Conservation (phyloP, 2,113 vertebrate species). For the Phylloscopus whistleri region DNA sequence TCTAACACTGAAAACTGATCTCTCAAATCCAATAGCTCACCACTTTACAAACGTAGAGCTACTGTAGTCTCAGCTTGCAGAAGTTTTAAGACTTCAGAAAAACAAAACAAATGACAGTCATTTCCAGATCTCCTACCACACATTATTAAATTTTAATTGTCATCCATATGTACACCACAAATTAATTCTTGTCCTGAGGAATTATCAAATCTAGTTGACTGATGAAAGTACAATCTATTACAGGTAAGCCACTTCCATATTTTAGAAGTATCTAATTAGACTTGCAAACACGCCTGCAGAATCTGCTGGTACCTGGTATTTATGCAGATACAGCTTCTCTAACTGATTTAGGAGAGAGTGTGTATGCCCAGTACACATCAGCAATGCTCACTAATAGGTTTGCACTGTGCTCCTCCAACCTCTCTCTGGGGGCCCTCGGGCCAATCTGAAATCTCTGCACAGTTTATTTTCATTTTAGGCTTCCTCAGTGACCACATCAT, state of each 20-base stretch:
- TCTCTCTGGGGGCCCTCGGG: background rate
- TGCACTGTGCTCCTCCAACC: background rate
- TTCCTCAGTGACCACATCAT: background rate
- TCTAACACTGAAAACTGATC: background rate
- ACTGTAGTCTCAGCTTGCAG: background rate
- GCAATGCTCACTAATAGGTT: background rate
- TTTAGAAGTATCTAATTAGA: background rate
- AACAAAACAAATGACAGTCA: background rate
- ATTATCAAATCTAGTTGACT: background rate
- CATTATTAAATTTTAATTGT: background rate
- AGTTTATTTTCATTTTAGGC: background rate
- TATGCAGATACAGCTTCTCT: background rate
- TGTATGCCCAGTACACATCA: background rate
- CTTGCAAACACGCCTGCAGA: background rate
- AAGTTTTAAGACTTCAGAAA: background rate
- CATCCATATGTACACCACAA: background rate
- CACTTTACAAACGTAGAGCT: accelerated
- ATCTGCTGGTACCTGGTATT: background rate
- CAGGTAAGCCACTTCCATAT: background rate
- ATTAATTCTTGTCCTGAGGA: background rate
- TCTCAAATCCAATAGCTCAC: background rate
- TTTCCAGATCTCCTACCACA: background rate
- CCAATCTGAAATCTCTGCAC: background rate
- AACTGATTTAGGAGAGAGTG: background rate
- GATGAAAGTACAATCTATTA: background rate